phyloP scores from a whole-genome alignment of 2,113 vertebrate species.

The Labeo rohita region DNA sequence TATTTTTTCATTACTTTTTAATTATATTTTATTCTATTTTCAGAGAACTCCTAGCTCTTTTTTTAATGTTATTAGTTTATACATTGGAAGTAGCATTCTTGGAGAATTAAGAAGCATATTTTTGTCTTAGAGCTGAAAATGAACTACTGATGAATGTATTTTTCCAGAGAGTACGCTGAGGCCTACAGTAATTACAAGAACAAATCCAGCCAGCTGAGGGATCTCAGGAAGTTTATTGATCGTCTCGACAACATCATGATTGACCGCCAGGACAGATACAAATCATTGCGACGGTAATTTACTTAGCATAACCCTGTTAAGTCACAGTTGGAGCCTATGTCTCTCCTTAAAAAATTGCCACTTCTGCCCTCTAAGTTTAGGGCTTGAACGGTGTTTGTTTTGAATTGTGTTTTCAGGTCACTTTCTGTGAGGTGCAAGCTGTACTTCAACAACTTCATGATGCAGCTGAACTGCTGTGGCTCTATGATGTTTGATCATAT shows the following conservation, averaged over 20 bases:
- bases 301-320: background rate
- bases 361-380: background rate
- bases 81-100: background rate
- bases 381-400: background rate
- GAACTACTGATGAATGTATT: background rate
- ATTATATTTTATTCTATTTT: no score
- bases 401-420: constrained; percentile 67
- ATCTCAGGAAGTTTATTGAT: constrained; percentile 83
- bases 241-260: constrained; percentile 85
- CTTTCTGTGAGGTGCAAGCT: constrained; percentile 83
- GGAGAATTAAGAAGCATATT: background rate
- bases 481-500: constrained; percentile 86
- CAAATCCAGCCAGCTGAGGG: constrained; percentile 83
- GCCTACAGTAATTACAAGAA: constrained; percentile 84
- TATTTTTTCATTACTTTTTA: no score
- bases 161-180: constrained; percentile 81
- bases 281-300: constrained; percentile 80
- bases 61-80: no score
- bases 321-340: background rate
- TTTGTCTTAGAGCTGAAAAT: background rate
- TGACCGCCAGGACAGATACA: constrained; percentile 82
- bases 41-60: no score
- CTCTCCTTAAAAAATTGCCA: background rate
- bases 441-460: constrained; percentile 82
- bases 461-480: constrained; percentile 78